Conservation (phyloP, 2,113 vertebrate genomes). For the Cyrtonyx montezumae region DNA sequence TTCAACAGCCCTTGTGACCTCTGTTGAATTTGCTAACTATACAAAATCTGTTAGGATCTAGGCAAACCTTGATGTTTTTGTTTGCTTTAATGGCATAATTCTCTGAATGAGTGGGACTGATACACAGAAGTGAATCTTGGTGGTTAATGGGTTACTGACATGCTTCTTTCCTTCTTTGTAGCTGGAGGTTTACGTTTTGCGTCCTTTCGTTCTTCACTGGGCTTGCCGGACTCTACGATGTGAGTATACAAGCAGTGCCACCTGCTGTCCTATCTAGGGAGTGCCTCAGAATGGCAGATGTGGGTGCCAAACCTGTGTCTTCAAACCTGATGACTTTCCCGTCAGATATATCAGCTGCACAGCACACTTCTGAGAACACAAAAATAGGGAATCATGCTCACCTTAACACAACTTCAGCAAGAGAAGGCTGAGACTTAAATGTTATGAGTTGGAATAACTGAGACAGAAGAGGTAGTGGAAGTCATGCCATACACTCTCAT, state of each 20-base stretch:
- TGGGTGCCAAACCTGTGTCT: neutral
- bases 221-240: slow-evolving; percentile 81
- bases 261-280: neutral
- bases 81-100: neutral
- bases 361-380: neutral
- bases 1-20: neutral
- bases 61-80: neutral
- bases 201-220: slow-evolving; percentile 81
- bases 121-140: neutral
- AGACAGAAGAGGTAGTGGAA: neutral
- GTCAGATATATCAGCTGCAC: neutral
- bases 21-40: neutral
- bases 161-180: slow-evolving; percentile 61
- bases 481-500: fast-evolving
- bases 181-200: slow-evolving; percentile 92
- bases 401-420: neutral
- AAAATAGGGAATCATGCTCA: fast-evolving
- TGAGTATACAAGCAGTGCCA: slow-evolving; percentile 77
- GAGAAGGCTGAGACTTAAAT: neutral
- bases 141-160: neutral
- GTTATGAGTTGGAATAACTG: neutral
- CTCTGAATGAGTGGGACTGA: neutral
- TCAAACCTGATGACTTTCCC: neutral
- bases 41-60: neutral
- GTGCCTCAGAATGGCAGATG: neutral